phyloP scores from a whole-genome alignment of 2,113 vertebrate genomes.

The Lasiurus cinereus region DNA sequence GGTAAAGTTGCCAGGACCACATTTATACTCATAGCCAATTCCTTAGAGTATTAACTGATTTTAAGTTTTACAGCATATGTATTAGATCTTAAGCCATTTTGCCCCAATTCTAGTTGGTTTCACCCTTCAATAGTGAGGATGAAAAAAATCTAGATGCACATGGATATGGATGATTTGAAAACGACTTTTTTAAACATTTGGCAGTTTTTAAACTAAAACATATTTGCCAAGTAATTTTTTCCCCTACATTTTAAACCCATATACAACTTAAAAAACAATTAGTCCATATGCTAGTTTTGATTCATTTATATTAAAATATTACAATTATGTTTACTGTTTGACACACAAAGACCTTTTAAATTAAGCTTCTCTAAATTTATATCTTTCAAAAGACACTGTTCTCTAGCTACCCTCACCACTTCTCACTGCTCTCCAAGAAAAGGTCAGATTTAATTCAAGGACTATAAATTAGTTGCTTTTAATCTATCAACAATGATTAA shows the following conservation, averaged over 20 bases:
- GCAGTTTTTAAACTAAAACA: slow-evolving; percentile 73
- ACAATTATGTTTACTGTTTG: slow-evolving; percentile 63
- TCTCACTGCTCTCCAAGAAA: neutral
- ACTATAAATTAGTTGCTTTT: neutral
- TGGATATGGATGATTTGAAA: slow-evolving; percentile 70
- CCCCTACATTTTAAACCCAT: slow-evolving; percentile 55
- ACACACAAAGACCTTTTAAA: slow-evolving; percentile 41
- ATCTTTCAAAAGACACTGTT: slow-evolving; percentile 12
- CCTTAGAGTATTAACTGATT: slow-evolving; percentile 11
- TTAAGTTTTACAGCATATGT: slow-evolving; percentile 48
- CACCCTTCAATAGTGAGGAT: slow-evolving; percentile 42
- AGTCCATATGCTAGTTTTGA: slow-evolving; percentile 71
- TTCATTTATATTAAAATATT: slow-evolving; percentile 65
- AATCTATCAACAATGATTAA: neutral
- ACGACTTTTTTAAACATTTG: slow-evolving; percentile 71
- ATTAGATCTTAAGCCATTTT: slow-evolving; percentile 48
- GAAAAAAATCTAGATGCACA: slow-evolving; percentile 60
- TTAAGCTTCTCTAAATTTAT: slow-evolving; percentile 35
- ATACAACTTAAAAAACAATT: slow-evolving; percentile 73
- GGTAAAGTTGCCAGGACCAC: slow-evolving; percentile 48
- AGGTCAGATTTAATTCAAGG: slow-evolving; percentile 25
- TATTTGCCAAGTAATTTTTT: slow-evolving; percentile 71
- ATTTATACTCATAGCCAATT: slow-evolving; percentile 58
- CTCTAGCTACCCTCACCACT: neutral
- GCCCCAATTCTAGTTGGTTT: slow-evolving; percentile 31